Conservation (phyloP, 2,113 vertebrate genomes). For the Hydrochoerus hydrochaeris region DNA sequence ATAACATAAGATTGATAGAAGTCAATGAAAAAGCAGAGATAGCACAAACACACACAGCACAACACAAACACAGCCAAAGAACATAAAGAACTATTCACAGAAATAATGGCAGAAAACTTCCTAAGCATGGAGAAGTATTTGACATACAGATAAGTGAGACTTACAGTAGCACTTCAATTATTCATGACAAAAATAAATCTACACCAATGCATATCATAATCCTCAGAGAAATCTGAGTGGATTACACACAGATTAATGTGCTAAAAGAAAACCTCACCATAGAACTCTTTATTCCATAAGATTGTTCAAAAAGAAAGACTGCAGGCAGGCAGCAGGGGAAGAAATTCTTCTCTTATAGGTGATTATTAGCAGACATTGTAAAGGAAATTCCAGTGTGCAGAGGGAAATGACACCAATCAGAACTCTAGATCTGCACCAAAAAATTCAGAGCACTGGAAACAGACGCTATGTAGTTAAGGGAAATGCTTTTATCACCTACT, state of each 20-base stretch:
- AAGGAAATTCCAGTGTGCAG: background rate
- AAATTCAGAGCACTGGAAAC: background rate
- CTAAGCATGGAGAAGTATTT: no score
- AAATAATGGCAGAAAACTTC: no score
- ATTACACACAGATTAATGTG: background rate
- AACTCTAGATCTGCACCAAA: background rate
- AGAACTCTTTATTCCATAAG: background rate
- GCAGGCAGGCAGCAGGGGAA: background rate
- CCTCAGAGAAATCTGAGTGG: background rate
- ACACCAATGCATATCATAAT: no score
- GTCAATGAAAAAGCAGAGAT: no score
- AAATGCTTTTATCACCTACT: background rate
- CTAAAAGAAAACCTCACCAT: background rate
- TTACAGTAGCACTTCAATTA: no score
- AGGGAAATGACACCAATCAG: background rate
- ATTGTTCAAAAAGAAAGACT: background rate
- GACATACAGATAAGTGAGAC: no score
- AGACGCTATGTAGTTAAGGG: background rate
- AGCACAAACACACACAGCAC: no score
- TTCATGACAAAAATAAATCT: no score
- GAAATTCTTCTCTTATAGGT: background rate
- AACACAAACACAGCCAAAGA: no score
- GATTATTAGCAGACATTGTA: background rate
- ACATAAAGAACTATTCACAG: no score
- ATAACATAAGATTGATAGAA: no score